Evolutionary conservation across 1,140 invertebrate species (phyloP).

Genomic region (Drosophila sp.): DNA sequence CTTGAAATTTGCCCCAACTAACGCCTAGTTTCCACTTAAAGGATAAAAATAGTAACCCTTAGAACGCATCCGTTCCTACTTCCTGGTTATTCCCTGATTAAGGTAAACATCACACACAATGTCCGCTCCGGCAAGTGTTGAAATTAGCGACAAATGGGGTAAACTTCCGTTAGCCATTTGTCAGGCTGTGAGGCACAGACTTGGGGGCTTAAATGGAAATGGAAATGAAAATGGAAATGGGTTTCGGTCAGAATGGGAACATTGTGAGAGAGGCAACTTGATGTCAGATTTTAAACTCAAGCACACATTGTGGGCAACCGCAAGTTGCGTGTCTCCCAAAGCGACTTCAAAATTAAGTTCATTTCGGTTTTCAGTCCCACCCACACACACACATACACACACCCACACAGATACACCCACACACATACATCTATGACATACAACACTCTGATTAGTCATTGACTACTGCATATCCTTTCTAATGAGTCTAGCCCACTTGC

Average conservation of each 20-base stretch:
- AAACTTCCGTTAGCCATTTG: slow-evolving; percentile 65
- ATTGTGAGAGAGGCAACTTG: slow-evolving; percentile 39
- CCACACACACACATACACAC: slow-evolving; percentile 23
- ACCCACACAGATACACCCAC: slow-evolving; percentile 10
- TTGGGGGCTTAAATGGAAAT: neutral
- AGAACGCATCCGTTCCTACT: neutral
- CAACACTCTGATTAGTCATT: slow-evolving; percentile 31
- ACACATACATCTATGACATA: slow-evolving; percentile 14
- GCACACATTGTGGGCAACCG: slow-evolving; percentile 59
- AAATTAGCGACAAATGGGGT: slow-evolving; percentile 65
- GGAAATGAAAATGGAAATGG: slow-evolving; percentile 55
- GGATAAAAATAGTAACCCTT: neutral
- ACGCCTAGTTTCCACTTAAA: neutral
- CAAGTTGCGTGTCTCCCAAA: slow-evolving; percentile 46
- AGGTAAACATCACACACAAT: slow-evolving; percentile 26
- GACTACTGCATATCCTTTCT: slow-evolving; percentile 30
- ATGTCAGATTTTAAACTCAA: slow-evolving; percentile 45
- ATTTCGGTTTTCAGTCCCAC: slow-evolving; percentile 38
- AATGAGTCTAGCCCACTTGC: slow-evolving; percentile 32
- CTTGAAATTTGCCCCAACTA: neutral
- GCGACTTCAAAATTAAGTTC: slow-evolving; percentile 67
- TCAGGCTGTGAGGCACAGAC: slow-evolving; percentile 7
- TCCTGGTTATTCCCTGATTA: slow-evolving; percentile 8
- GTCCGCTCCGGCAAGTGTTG: slow-evolving; percentile 37
- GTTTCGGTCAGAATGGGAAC: slow-evolving; percentile 21